Evolutionary conservation across 2,113 vertebrate genomes (phyloP).

Genomic region (Pteronura brasiliensis): DNA sequence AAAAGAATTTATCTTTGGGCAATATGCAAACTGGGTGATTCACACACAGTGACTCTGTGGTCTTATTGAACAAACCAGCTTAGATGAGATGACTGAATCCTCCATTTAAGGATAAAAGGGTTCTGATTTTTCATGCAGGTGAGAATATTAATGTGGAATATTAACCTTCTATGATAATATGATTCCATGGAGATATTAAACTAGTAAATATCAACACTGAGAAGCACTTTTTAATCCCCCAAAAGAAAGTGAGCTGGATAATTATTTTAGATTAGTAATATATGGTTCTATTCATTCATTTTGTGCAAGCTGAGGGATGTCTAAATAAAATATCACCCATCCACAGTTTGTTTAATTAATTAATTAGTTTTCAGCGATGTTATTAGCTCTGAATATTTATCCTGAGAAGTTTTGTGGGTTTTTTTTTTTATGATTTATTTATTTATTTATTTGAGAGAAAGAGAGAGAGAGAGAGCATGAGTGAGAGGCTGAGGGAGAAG

Average conservation of each 20-base stretch:
- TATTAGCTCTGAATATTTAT: neutral
- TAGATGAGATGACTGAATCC: neutral
- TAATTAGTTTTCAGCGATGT: neutral
- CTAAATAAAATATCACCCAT: neutral
- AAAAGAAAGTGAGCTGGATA: neutral
- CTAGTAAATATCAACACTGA: neutral
- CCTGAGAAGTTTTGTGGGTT: neutral
- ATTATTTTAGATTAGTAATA: neutral
- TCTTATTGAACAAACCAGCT: neutral
- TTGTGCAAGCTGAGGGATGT: neutral
- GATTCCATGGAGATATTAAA: neutral
- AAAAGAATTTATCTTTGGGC: neutral
- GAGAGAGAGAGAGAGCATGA: too few relatives aligned
- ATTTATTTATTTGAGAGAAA: too few relatives aligned
- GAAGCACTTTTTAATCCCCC: neutral
- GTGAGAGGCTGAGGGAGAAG: too few relatives aligned
- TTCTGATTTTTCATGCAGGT: neutral
- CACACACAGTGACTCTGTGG: neutral
- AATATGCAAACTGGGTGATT: neutral
- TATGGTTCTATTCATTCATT: neutral
- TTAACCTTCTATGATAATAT: neutral
- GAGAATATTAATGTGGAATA: neutral
- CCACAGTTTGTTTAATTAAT: neutral
- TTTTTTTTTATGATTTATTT: too few relatives aligned
- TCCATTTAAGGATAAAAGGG: neutral